Conservation (phyloP, 2,113 vertebrate species). For the Petroica traversi region DNA sequence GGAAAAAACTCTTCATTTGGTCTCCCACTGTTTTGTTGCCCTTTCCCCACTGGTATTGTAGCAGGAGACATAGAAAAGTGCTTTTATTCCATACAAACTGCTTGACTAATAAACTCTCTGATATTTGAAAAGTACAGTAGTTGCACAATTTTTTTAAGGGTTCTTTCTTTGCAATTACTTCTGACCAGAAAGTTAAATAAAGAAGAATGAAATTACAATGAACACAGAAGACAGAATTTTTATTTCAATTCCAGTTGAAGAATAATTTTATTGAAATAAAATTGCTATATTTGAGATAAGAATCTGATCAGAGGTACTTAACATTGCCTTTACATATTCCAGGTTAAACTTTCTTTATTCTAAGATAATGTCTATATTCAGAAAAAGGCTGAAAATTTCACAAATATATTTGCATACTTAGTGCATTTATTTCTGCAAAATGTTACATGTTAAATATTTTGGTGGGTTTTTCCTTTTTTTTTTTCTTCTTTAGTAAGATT, state of each 20-base stretch:
- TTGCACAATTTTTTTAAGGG: not conserved
- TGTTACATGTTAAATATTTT: not conserved
- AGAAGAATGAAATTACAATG: slow-evolving; percentile 19
- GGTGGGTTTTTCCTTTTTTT: accelerated
- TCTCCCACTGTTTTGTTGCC: slow-evolving; percentile 63
- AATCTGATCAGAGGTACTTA: not conserved
- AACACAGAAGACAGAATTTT: not conserved
- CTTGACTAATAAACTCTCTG: slow-evolving; percentile 41
- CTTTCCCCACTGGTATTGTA: slow-evolving; percentile 40
- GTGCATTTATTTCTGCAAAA: not conserved
- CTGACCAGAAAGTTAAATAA: slow-evolving; percentile 39
- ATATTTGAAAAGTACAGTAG: slow-evolving; percentile 42
- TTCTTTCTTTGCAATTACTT: not conserved
- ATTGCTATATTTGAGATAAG: not conserved
- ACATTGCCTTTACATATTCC: not conserved
- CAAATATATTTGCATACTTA: not conserved
- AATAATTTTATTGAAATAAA: slow-evolving; percentile 13
- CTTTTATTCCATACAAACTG: slow-evolving; percentile 50
- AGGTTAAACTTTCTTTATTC: not conserved
- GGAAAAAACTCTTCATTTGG: slow-evolving; percentile 56
- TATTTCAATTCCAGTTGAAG: not conserved
- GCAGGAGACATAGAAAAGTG: slow-evolving; percentile 59
- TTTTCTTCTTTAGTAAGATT: not conserved
- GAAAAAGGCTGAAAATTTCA: not conserved
- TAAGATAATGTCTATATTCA: not conserved